Evolutionary conservation across 2,888 invertebrate genomes (phyloP), one percentile per base, ranked within the genome.

Genomic region (Cyclophora albipunctata): DNA sequence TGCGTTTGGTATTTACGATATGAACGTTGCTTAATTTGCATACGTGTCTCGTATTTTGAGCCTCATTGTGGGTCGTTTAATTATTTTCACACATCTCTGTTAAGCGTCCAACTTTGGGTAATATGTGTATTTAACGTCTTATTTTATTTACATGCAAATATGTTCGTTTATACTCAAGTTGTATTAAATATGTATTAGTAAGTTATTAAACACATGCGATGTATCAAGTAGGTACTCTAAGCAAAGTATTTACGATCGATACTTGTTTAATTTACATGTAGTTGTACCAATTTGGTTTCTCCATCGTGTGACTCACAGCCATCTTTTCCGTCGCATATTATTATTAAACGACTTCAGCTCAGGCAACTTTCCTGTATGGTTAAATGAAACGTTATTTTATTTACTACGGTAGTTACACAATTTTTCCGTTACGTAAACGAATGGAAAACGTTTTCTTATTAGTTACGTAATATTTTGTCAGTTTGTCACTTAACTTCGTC

Each of bases 361-460:
- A 73, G 78, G 49, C 59, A 59, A 67, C 69, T 73, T 75, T 73
- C 72, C 69, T 72, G 65, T 66, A 66, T 50, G 56, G 61, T 59
- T 62, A 60, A 64, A 57, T 63, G 62, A 58, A 57, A 52, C 59
- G 57, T 65, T 61, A 64, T 57, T 64, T 49, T 57, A 54, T 57
- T 55, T 55, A 49, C 53, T 52, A 45, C 55, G 55, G 37, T 63
- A 62, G 64, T 73, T 71, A 61, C 69, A 64, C 67, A 73, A 72
- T 64, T 69, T 71, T 70, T 70, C 69, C 64, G 54, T 75, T 71
- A 59, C 63, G 69, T 54, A 73, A 75, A 53, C 45, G 48, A 46
- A 51, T 51, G 57, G 71, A 69, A 75, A 77, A 75, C 68, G 57
- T 69, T 73, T 77, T 73, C 70, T 71, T 67, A 62, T 54, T 50